A percentile compares a stretch with the other conserved stretches of the same genome.
These are phyloP conservation scores for Sceloporus undulatus DNA, from an alignment of 2,113 vertebrate species.

Conservation along the genomic window DNA sequence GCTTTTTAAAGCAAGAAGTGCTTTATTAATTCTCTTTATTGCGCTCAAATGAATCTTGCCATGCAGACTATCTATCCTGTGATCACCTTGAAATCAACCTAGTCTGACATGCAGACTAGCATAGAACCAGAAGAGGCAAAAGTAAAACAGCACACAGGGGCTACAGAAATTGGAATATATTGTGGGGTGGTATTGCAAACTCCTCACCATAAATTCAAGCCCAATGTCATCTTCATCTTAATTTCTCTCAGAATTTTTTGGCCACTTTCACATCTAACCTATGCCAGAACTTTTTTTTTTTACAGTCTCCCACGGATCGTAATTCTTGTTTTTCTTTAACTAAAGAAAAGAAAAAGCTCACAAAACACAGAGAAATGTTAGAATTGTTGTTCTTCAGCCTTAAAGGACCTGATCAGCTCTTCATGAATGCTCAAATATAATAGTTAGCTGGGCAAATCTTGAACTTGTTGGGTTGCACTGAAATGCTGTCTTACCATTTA, in stretches of 20 bases:
- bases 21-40: too few species aligned
- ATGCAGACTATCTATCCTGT: too few species aligned
- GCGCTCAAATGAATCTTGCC: too few species aligned
- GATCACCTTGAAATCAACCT: too few species aligned
- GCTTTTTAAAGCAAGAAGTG: too few species aligned
- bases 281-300: background rate
- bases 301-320: background rate
- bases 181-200: too few species aligned
- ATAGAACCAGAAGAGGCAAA: too few species aligned
- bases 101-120: too few species aligned
- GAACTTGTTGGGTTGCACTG: background rate
- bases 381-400: background rate
- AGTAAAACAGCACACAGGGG: too few species aligned
- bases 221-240: background rate
- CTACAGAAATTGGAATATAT: too few species aligned
- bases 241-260: background rate
- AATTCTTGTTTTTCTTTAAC: background rate
- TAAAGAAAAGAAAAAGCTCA: background rate
- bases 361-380: background rate
- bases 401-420: background rate
- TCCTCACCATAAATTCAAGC: background rate
- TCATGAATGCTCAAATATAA: constrained; percentile 6
- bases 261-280: background rate
- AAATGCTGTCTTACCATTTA: background rate
- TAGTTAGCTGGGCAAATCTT: background rate